A percentile compares a stretch with the other conserved stretches of the same genome.
Evolutionary conservation across 2,113 vertebrate species (phyloP).

Genomic region (Opisthocomus hoazin): DNA sequence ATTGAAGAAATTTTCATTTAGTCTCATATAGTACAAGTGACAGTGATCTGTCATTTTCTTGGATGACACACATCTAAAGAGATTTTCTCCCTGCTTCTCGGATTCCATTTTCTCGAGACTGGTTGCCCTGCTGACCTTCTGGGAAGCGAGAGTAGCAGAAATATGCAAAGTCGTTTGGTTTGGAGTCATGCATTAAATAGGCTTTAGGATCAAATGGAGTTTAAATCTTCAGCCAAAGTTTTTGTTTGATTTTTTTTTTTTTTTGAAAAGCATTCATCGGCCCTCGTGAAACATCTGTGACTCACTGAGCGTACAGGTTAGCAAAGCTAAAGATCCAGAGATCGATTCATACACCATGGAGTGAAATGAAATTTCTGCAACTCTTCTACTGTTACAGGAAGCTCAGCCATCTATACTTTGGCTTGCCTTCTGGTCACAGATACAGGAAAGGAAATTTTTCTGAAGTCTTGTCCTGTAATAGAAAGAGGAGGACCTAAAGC

Average conservation of each 20-base stretch:
- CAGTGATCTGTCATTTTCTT: neutral
- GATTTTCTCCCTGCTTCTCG: neutral
- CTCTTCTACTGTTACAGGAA: neutral
- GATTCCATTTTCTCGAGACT: neutral
- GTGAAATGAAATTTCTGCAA: neutral
- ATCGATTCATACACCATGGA: rapidly evolving
- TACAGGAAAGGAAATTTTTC: neutral
- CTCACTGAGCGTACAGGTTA: neutral
- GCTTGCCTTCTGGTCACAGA: neutral
- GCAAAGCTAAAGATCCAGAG: neutral
- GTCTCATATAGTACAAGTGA: neutral
- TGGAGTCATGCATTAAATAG: neutral
- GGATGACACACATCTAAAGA: neutral
- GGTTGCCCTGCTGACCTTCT: neutral
- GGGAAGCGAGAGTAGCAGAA: neutral
- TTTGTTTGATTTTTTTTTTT: no score
- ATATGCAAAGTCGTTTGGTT: neutral
- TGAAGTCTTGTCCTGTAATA: neutral
- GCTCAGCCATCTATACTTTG: neutral
- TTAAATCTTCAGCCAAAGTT: neutral
- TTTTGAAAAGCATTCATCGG: neutral
- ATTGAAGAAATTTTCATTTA: neutral
- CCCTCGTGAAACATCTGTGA: neutral
- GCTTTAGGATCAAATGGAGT: neutral
- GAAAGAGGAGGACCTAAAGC: neutral